Conservation (phyloP, 2,113 vertebrate species). For the Coptodon bakossiorum region DNA sequence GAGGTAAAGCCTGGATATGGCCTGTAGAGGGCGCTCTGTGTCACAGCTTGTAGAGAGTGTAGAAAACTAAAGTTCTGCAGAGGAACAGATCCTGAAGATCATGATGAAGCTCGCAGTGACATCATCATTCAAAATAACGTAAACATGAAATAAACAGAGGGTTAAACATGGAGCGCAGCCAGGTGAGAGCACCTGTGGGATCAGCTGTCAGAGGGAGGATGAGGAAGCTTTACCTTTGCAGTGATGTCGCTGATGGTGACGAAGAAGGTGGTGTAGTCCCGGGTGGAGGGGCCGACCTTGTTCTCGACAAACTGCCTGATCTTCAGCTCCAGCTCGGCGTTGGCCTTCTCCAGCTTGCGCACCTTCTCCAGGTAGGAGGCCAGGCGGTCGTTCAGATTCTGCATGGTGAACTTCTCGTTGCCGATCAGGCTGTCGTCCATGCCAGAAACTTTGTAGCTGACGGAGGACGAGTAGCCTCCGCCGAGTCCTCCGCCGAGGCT, state of each 20-base stretch:
- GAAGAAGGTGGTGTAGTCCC: conserved; percentile 39
- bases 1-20: background rate
- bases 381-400: conserved; percentile 75
- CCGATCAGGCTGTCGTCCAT: background rate
- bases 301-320: conserved; percentile 63
- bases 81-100: background rate
- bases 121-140: rapidly evolving
- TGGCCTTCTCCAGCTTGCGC: conserved; percentile 63
- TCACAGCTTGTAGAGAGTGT: background rate
- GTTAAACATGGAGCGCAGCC: background rate
- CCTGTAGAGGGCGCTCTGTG: background rate
- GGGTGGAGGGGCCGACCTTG: background rate
- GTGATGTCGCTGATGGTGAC: conserved; percentile 55
- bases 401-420: conserved; percentile 72
- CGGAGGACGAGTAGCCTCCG: background rate
- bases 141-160: background rate
- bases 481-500: background rate
- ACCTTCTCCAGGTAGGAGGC: conserved; percentile 71
- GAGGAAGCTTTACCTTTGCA: conserved; percentile 36
- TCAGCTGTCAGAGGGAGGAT: background rate
- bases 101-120: background rate
- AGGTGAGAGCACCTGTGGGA: conserved; percentile 24
- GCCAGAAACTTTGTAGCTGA: background rate
- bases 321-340: conserved; percentile 70
- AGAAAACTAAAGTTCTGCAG: background rate